A percentile compares a stretch with the other conserved stretches of the same genome.
Conservation (phyloP, 2,113 vertebrate genomes). For the Cricetomys ansorgei region DNA sequence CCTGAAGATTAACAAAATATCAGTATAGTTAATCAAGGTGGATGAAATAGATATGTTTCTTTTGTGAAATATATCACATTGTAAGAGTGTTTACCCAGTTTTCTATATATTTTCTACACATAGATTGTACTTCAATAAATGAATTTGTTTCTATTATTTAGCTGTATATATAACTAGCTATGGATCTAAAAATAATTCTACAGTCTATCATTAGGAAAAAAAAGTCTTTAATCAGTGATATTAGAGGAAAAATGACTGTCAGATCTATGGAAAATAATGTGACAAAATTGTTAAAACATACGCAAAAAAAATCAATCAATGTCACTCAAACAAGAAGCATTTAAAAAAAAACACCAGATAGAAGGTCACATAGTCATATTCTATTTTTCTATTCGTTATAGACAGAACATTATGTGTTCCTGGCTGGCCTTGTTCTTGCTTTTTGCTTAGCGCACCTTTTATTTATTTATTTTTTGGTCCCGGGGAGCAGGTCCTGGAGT, state of each 20-base stretch:
- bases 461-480: not conserved
- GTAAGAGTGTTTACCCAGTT: not conserved
- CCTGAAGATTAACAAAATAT: not conserved
- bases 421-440: not conserved
- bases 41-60: not conserved
- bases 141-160: too few species aligned
- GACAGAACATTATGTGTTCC: not conserved
- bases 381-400: not conserved
- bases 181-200: not conserved
- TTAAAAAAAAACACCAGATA: not conserved
- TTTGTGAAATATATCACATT: not conserved
- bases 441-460: not conserved
- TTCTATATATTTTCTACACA: not conserved
- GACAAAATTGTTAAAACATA: not conserved
- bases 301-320: not conserved
- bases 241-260: not conserved
- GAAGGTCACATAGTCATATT: not conserved
- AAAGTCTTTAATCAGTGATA: not conserved
- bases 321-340: not conserved
- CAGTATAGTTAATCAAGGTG: not conserved
- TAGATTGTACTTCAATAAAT: not conserved
- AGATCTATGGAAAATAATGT: not conserved
- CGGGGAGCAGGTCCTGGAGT: not conserved
- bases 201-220: not conserved
- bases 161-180: not conserved